Base-by-base conservation (phyloP, 2,797 vertebrate genomes). In the Pangasius djambal region DNA sequence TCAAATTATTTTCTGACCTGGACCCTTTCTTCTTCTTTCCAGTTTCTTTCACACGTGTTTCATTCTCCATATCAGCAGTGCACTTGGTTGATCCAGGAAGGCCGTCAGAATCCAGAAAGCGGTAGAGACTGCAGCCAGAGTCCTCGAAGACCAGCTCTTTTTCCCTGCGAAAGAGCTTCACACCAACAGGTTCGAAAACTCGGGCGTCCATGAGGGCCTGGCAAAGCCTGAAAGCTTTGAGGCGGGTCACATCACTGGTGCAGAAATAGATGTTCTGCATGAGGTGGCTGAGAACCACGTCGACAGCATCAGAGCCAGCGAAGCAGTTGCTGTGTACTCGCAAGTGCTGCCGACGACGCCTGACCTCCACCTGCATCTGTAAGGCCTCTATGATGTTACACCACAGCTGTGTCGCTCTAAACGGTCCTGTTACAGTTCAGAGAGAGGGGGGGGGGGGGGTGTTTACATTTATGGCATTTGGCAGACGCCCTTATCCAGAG, bases 191-290 rank as follows among this genome's bases (percentile, higher is more conserved):
- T 92, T 98, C 96, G 48, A 98, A 97, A 88, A 98, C 96, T 91
- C 96, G 96, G 15, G 97, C 96, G 90, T 97, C 97, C 97, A 98
- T 97, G 91, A 99, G 90, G 0, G 96, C 95, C 91, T 98, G 97
- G 93, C 97, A 98, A 44, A 99, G 96, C 34, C 94, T 93, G 65
- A 96, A 92, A 7, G 97, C 97, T 92, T 98, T 98, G 69, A 97
- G 94, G 12, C 93, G 95, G 79, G 97, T 98, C 92, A 98, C 95
- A 44, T 97, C 97, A 74, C 92, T 96, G 55, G 95, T 95, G 93
- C 95, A 96, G 87, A 98, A 95, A 90, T 95, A 96, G 77, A 95
- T 95, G 83, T 97, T 98, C 94, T 97, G 97, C 97, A 97, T 98
- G 89, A 98, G 93, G 90, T 97, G 96, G 91, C 96, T 97, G 89